Percentiles rank a stretch among this genome's conserved stretches.
Evolutionary conservation across 2,113 vertebrate genomes (phyloP).

Genomic region (Gadus macrocephalus): DNA sequence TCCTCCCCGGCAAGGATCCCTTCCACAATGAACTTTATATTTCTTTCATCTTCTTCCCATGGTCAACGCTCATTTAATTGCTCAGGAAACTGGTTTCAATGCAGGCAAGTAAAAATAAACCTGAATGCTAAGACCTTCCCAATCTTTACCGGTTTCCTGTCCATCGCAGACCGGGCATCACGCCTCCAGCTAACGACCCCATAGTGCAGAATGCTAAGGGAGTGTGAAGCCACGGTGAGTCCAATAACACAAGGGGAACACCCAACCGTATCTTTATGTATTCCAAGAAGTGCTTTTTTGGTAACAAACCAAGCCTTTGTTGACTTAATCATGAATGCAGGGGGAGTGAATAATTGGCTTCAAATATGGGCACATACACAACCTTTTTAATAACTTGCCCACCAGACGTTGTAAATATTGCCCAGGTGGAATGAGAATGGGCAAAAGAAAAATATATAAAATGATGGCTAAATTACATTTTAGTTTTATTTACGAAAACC

Average conservation of each 20-base stretch:
- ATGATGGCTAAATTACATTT: too few relatives aligned
- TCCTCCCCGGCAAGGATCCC: too few relatives aligned
- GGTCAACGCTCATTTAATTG: conserved; percentile 48
- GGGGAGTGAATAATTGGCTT: conserved; percentile 2
- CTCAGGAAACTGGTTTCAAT: conserved; percentile 43
- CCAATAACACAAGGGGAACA: too few relatives aligned
- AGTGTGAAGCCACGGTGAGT: too few relatives aligned
- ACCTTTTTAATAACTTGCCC: conserved; percentile 15
- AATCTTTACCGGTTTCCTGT: too few relatives aligned
- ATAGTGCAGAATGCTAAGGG: too few relatives aligned
- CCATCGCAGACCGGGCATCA: too few relatives aligned
- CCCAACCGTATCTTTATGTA: background rate
- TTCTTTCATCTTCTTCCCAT: conserved; percentile 22
- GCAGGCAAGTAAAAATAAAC: conserved; percentile 10
- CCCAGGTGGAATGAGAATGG: background rate
- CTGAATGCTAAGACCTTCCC: background rate
- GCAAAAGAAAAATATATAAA: too few relatives aligned
- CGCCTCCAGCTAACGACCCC: too few relatives aligned
- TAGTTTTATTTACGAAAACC: background rate
- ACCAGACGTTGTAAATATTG: background rate
- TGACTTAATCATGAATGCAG: conserved; percentile 17
- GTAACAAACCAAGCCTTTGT: conserved; percentile 12
- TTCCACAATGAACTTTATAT: too few relatives aligned
- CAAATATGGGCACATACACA: background rate
- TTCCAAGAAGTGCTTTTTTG: background rate